phyloP scores from a whole-genome alignment of 1,140 invertebrate species.

The Temnothorax longispinosus region DNA sequence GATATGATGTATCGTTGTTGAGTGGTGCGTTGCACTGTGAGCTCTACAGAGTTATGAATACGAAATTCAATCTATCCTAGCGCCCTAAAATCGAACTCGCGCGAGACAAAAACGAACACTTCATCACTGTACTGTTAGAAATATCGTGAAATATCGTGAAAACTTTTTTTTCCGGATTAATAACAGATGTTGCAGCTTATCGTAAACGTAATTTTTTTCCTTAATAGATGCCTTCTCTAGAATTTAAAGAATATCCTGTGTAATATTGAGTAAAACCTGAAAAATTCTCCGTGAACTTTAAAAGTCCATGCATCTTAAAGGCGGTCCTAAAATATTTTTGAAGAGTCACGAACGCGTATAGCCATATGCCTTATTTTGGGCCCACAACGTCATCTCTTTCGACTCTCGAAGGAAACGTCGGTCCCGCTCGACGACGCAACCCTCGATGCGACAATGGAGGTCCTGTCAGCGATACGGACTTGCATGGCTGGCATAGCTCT shows the following conservation, averaged over 20 bases:
- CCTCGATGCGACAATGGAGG: constrained; percentile 74
- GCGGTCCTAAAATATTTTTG: constrained; percentile 46
- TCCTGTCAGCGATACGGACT: constrained; percentile 76
- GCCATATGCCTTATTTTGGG: constrained; percentile 44
- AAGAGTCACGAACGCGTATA: constrained; percentile 47
- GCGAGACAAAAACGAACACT: constrained; percentile 49
- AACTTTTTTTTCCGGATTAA: background rate
- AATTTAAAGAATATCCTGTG: background rate
- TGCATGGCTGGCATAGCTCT: constrained; percentile 76
- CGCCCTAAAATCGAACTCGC: constrained; percentile 36
- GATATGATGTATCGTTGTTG: constrained; percentile 81
- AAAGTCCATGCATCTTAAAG: constrained; percentile 4
- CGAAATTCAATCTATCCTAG: constrained; percentile 67
- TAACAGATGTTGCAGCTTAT: background rate
- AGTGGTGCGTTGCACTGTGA: constrained; percentile 77
- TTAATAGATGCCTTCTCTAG: background rate
- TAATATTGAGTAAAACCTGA: background rate
- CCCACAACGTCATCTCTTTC: constrained; percentile 57
- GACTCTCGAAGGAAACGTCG: constrained; percentile 61
- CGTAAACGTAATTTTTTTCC: background rate
- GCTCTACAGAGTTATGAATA: constrained; percentile 79
- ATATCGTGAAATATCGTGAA: background rate
- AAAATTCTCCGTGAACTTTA: background rate
- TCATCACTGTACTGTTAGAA: background rate
- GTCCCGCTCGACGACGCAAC: constrained; percentile 56